phyloP scores from a whole-genome alignment of 1,140 invertebrate genomes.

The Polyergus mexicanus region DNA sequence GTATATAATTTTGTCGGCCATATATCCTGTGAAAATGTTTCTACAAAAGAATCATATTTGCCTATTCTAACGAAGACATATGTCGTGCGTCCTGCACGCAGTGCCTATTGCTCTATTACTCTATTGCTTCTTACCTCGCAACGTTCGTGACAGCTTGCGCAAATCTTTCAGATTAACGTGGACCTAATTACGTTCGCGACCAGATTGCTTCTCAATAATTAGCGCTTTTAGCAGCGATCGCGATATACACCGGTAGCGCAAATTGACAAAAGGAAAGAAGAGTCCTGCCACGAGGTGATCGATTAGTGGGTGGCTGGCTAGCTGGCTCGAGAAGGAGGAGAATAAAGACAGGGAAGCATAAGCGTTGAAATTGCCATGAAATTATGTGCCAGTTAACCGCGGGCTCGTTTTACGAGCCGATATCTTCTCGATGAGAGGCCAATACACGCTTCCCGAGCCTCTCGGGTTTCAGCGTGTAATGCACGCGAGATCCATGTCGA shows the following conservation, averaged over 20 bases:
- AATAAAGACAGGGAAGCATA: conserved; percentile 35
- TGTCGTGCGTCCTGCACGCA: background rate
- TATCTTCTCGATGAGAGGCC: conserved; percentile 53
- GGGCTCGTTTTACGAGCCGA: conserved; percentile 57
- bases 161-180: conserved; percentile 10
- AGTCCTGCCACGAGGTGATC: conserved; percentile 45
- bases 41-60: background rate
- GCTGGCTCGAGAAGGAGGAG: background rate
- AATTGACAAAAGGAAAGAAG: background rate
- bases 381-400: conserved; percentile 70
- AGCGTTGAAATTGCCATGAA: conserved; percentile 66
- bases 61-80: conserved; percentile 23
- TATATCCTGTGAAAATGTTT: conserved; percentile 24
- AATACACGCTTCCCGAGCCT: conserved; percentile 45
- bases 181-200: conserved; percentile 7
- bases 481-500: conserved; percentile 53
- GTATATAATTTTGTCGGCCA: conserved; percentile 11
- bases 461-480: conserved; percentile 56
- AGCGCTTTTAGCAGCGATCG: background rate
- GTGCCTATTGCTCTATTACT: background rate
- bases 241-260: conserved; percentile 1
- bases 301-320: conserved; percentile 68
- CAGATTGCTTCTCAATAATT: conserved; percentile 16
- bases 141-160: background rate
- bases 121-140: conserved; percentile 5